A percentile compares a stretch with the other conserved stretches of the same genome.
These are phyloP conservation scores for Thysanoteuthis rhombus DNA, from an alignment of 2,888 invertebrate species.

Conservation along the genomic window DNA sequence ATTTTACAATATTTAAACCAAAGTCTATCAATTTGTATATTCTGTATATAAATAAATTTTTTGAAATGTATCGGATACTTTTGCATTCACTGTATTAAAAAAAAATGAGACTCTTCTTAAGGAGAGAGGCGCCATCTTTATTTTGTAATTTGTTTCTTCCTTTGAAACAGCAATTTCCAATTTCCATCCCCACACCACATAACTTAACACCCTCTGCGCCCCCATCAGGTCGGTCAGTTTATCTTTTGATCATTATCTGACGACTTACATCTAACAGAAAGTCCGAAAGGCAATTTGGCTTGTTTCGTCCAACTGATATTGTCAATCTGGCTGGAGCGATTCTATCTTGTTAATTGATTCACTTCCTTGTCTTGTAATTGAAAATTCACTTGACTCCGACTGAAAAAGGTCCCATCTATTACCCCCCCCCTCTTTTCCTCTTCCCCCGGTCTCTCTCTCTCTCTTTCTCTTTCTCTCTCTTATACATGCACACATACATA, in stretches of 20 bases:
- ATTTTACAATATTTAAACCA: no score
- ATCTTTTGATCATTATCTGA: neutral
- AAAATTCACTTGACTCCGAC: neutral
- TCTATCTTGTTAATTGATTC: neutral
- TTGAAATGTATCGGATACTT: neutral
- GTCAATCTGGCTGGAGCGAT: neutral
- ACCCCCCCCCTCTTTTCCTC: no score
- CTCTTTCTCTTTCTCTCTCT: no score
- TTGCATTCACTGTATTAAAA: neutral
- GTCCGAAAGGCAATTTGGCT: neutral
- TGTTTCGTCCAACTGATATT: neutral
- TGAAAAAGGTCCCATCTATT: neutral
- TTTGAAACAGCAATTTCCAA: neutral
- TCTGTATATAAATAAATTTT: no score
- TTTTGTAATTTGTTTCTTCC: neutral
- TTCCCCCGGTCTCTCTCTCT: no score
- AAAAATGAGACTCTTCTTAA: neutral
- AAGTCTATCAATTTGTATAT: no score
- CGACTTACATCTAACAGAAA: neutral
- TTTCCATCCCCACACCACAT: neutral
- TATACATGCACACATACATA: no score
- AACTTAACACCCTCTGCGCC: neutral
- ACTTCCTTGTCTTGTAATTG: neutral
- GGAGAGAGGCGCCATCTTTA: neutral
- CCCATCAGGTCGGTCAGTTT: neutral